phyloP scores from a whole-genome alignment of 2,113 vertebrate genomes.

The Syngnathus scovelli region DNA sequence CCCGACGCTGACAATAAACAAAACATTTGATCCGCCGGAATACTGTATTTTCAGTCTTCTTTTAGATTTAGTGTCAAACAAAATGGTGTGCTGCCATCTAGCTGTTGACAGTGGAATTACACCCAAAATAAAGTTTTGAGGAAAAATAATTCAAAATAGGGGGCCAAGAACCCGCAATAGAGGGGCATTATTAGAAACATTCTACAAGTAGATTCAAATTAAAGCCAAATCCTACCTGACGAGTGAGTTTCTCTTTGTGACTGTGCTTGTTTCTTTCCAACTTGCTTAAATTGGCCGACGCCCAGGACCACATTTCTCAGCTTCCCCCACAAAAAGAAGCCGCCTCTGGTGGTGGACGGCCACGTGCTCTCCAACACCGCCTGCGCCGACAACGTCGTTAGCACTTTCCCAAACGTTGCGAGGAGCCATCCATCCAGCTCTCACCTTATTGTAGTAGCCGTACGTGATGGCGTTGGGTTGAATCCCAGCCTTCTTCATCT shows the following conservation, averaged over 20 bases:
- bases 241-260: constrained; percentile 70
- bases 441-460: constrained; percentile 95
- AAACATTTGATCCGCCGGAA: too few species aligned
- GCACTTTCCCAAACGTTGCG: background rate
- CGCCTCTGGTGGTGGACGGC: constrained; percentile 93
- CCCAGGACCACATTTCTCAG: constrained; percentile 89
- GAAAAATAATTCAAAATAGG: too few species aligned
- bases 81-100: too few species aligned
- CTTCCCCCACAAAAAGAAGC: constrained; percentile 95
- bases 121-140: too few species aligned
- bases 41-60: too few species aligned
- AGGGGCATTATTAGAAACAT: too few species aligned
- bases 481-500: constrained; percentile 96
- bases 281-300: constrained; percentile 88
- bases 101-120: too few species aligned
- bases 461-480: constrained; percentile 98
- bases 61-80: too few species aligned
- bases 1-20: too few species aligned
- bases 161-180: too few species aligned
- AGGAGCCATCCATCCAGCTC: background rate
- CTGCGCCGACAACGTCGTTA: constrained; percentile 53
- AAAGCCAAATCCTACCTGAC: constrained; percentile 74
- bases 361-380: constrained; percentile 97
- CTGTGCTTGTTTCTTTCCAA: constrained; percentile 77
- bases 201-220: background rate